Percentiles rank a stretch among this genome's conserved stretches.
phyloP scores from a whole-genome alignment of 2,797 vertebrate species.

The Allobates femoralis region DNA sequence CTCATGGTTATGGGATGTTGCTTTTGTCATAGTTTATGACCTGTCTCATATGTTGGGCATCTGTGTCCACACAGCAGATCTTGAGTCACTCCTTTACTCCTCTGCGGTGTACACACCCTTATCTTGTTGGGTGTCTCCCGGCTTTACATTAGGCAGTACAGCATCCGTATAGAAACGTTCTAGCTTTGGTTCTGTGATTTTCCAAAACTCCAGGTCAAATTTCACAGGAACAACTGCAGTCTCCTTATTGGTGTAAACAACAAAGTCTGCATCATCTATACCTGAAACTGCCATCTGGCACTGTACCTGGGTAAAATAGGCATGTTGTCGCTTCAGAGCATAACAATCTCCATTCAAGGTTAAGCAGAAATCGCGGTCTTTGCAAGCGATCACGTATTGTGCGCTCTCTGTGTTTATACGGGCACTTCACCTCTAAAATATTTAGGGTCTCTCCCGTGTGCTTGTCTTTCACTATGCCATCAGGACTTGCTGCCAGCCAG shows the following conservation, averaged over 20 bases:
- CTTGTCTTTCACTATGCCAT: constrained; percentile 77
- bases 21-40: neutral
- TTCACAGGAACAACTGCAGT: constrained; percentile 74
- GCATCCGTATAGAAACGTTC: constrained; percentile 78
- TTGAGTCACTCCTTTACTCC: constrained; percentile 55
- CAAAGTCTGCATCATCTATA: constrained; percentile 73
- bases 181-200: constrained; percentile 73
- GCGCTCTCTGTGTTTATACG: constrained; percentile 79
- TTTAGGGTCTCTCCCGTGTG: constrained; percentile 70
- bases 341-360: constrained; percentile 67
- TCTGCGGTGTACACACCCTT: constrained; percentile 64
- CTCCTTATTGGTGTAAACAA: constrained; percentile 79
- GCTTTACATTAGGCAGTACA: constrained; percentile 72
- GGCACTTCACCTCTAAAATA: constrained; percentile 85
- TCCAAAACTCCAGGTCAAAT: constrained; percentile 78
- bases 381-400: constrained; percentile 77
- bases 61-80: neutral
- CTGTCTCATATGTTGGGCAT: neutral
- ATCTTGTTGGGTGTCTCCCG: neutral
- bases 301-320: constrained; percentile 84
- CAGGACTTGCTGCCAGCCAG: constrained; percentile 84
- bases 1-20: neutral
- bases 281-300: constrained; percentile 79
- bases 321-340: constrained; percentile 75
- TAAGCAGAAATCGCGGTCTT: constrained; percentile 80